Evolutionary conservation across 2,797 vertebrate genomes (phyloP), one percentile per base, ranked within the genome.

Genomic region (Anisognathus igniventris): DNA sequence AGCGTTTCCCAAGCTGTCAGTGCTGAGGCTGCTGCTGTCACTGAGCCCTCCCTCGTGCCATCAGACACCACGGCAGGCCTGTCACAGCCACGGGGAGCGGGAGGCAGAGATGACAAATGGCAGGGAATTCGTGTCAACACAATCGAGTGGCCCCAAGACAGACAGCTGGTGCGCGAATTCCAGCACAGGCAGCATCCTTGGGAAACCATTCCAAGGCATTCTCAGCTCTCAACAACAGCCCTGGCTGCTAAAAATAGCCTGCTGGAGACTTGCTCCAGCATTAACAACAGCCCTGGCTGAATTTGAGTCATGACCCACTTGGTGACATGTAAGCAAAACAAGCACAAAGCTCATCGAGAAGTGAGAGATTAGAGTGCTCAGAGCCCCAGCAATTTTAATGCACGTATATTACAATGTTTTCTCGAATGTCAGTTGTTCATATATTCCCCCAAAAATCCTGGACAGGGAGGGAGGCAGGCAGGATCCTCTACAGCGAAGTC

Each of bases 161-260:
- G 96, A 93, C 96, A 96, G 95, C 95, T 92, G 94, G 92, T 78
- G 90, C 10, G 64, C 93, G 90, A 93, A 96, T 96, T 96, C 96
- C 95, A 94, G 44, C 82, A 81, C 95, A 91, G 71, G 58, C 90
- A 77, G 19, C 23, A 83, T 60, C 84, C 86, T 47, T 40, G 77
- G 37, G 88, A 96, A 95, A 96, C 80, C 96, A 53, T 84, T 95
- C 95, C 94, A 42, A 96, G 86, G 93, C 92, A 54, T 92, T 95
- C 95, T 93, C 90, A 74, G 89, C 92, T 93, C 95, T 94, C 93
- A 80, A 77, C 91, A 92, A 84, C 87, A 87, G 91, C 90, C 74
- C 65, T 2, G 68, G 16, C 1, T 35, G 65, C 96, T 97, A 97
- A 97, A 96, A 97, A 97, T 96, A 97, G 71, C 83, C 47, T 0